phyloP scores from a whole-genome alignment of 2,113 vertebrate species.

The Hydrochoerus hydrochaeris region DNA sequence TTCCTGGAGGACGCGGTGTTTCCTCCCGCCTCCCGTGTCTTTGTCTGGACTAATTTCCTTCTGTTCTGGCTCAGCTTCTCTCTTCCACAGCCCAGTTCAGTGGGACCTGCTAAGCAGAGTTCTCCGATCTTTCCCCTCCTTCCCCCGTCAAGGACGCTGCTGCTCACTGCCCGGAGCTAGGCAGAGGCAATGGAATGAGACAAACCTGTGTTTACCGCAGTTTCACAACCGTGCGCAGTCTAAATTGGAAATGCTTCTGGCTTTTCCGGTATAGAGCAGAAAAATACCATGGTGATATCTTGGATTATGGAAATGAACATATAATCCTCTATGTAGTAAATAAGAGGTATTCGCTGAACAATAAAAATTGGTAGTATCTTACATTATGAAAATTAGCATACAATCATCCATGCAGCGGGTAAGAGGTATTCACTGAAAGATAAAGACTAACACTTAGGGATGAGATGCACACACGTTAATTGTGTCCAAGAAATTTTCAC shows the following conservation, averaged over 20 bases:
- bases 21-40: background rate
- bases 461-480: no score
- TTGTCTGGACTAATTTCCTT: no score
- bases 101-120: no score
- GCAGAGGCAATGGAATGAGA: background rate
- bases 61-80: background rate
- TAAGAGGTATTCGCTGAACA: background rate
- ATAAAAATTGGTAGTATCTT: background rate
- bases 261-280: background rate
- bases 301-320: background rate
- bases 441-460: background rate
- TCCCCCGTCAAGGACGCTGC: background rate
- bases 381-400: background rate
- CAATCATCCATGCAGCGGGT: background rate
- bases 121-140: no score
- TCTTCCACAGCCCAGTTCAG: background rate
- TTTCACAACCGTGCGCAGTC: background rate
- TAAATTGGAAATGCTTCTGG: background rate
- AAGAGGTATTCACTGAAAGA: background rate
- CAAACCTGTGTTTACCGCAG: background rate
- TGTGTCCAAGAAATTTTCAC: background rate
- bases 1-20: background rate
- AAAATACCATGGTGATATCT: background rate
- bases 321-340: background rate
- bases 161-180: background rate